Conservation (phyloP, 1,140 invertebrate genomes). For the Lepidurus couesii region DNA sequence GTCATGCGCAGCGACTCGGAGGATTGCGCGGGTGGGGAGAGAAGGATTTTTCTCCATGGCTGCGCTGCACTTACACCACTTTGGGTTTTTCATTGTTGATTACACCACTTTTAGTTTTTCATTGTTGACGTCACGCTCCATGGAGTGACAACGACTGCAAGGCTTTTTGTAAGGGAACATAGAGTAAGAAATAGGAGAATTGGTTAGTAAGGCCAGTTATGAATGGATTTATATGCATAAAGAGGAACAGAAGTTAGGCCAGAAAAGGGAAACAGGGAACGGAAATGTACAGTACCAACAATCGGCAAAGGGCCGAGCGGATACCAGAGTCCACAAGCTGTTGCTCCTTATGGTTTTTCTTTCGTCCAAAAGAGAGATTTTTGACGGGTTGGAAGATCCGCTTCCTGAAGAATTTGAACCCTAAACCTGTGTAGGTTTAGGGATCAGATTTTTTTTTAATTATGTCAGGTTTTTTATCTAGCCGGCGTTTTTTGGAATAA, state of each 20-base stretch:
- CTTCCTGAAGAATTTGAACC: not conserved
- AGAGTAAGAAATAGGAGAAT: not conserved
- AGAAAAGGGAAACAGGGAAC: not conserved
- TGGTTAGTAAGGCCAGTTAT: not conserved
- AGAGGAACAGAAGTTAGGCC: not conserved
- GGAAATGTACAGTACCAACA: not conserved
- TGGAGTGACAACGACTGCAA: not conserved
- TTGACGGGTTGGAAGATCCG: not conserved
- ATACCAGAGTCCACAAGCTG: not conserved
- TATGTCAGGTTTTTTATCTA: not conserved
- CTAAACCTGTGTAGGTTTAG: not conserved
- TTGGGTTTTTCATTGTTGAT: not conserved
- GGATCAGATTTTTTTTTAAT: not conserved
- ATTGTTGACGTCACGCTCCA: constrained; percentile 13
- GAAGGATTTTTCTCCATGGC: constrained; percentile 2
- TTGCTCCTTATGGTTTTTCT: constrained; percentile 3
- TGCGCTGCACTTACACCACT: not conserved
- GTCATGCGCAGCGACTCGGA: not conserved
- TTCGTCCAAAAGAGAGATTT: not conserved
- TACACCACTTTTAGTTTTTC: not conserved
- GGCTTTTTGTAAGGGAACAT: not conserved
- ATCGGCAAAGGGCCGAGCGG: not conserved
- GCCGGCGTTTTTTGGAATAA: no score
- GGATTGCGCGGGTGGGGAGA: not conserved
- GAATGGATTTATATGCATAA: not conserved